Base-by-base conservation (phyloP, 2,113 vertebrate genomes). In the Alligator mississippiensis region DNA sequence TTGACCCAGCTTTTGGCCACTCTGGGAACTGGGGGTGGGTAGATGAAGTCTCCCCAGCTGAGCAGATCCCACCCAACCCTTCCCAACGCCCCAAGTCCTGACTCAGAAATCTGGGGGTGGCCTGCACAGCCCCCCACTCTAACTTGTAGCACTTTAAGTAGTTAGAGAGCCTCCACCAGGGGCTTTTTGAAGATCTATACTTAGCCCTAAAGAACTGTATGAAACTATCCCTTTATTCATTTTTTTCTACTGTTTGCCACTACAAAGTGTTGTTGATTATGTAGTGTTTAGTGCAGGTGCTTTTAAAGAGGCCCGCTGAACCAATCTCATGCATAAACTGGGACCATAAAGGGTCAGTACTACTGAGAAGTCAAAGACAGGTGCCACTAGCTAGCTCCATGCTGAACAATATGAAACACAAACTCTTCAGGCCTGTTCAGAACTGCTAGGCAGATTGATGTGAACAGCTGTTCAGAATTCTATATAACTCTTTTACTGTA, bases 361-460 rank as follows among this genome's bases (percentile, higher is more conserved):
- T 86, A 95, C 88, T 94, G 89, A 94, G 87, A 93, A 93, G 93
- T 85, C 85, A 84, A 94, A 91, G 94, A 97, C 97, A 97, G 96
- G 95, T 98, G 95, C 84, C 94, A 28, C 90, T 94, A 95, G 91
- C 89, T 91, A 75, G 61, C 62, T 80, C 90, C 91, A n/a, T 85
- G 94, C 59, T 82, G 68, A 93, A 4, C 86, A 92, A 77, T 87
- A 83, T 90, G 96, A 95, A 96, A 93, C 78, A 82, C 92, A 94
- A 96, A 85, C 92, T 95, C 85, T 77, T 92, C 91, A 89, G 74
- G 89, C 62, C 19, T 85, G 47, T 83, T 76, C 57, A 83, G 62
- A 87, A 82, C 90, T 85, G 76, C 2, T n/a, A 88, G 88, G 77
- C 72, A 97, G 91, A 94, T 96, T 92, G 93, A 95, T 95, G 93